These are phyloP conservation scores for Ceriagrion tenellum DNA, from an alignment of 2,888 invertebrate genomes.

Conservation along the genomic window DNA sequence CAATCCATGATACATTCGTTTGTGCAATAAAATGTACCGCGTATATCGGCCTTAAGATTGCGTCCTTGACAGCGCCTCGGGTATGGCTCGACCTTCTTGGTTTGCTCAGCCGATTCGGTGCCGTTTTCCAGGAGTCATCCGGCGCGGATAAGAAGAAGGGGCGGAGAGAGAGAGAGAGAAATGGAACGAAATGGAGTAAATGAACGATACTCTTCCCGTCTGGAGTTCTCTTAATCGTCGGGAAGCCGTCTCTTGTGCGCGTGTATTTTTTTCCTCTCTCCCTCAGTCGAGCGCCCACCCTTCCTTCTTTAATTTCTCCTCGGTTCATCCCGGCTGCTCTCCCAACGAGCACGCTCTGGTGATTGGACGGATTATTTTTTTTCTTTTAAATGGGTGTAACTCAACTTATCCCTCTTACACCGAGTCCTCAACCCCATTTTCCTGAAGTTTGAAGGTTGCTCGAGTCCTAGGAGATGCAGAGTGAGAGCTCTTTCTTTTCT, in stretches of 20 bases:
- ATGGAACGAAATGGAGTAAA: neutral
- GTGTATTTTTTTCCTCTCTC: neutral
- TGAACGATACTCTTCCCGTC: neutral
- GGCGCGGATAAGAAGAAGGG: neutral
- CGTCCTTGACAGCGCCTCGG: too few species aligned
- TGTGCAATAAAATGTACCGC: too few species aligned
- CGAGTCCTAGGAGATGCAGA: too few species aligned
- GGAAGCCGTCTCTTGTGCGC: neutral
- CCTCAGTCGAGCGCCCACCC: neutral
- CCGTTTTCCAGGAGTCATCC: neutral
- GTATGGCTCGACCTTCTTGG: too few species aligned
- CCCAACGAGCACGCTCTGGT: neutral
- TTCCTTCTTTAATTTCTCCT: neutral
- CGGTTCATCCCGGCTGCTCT: neutral
- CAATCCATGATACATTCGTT: too few species aligned
- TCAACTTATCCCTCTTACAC: neutral
- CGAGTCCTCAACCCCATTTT: neutral
- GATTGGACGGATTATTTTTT: too few species aligned
- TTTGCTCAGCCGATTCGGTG: neutral
- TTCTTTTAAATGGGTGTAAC: neutral
- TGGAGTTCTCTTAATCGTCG: constrained; percentile 2
- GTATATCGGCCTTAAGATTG: too few species aligned
- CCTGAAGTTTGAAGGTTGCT: neutral
- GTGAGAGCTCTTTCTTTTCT: too few species aligned
- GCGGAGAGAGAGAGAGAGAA: neutral